Conservation (phyloP, 2,888 invertebrate species). For the Noctua fimbriata region DNA sequence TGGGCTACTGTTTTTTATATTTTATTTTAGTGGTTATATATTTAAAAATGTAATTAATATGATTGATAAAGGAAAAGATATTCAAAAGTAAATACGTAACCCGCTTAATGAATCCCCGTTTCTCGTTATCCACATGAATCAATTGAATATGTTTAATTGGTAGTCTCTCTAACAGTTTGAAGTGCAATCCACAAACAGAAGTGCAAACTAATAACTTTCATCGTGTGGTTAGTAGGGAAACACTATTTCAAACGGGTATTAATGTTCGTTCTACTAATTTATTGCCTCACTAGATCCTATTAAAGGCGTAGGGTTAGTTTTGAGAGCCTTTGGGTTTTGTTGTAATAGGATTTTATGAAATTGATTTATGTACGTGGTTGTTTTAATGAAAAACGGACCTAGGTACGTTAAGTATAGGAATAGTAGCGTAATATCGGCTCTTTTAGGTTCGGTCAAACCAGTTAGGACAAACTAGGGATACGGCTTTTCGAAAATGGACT, state of each 20-base stretch:
- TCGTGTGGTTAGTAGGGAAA: constrained; percentile 51
- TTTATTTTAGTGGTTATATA: too few species aligned
- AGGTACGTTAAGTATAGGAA: constrained; percentile 17
- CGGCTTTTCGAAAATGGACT: background rate
- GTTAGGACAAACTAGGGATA: background rate
- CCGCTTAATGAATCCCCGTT: constrained; percentile 1
- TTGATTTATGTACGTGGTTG: constrained; percentile 57
- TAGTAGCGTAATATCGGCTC: background rate
- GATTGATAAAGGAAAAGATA: too few species aligned
- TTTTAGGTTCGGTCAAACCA: background rate
- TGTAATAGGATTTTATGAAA: constrained; percentile 63
- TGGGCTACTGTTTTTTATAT: too few species aligned
- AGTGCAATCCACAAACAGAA: constrained; percentile 61
- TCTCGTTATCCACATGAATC: constrained; percentile 25
- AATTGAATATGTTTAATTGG: constrained; percentile 49
- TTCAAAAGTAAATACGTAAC: background rate
- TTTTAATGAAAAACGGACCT: constrained; percentile 7
- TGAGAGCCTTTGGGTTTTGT: constrained; percentile 57
- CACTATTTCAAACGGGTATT: constrained; percentile 63
- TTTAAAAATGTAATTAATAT: too few species aligned
- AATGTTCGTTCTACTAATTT: constrained; percentile 63
- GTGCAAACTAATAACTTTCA: constrained; percentile 63
- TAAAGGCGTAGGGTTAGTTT: constrained; percentile 63
- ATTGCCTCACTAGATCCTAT: constrained; percentile 64
- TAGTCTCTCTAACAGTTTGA: constrained; percentile 46